Conservation (phyloP, 2,113 vertebrate species). For the Crotalus tigris region DNA sequence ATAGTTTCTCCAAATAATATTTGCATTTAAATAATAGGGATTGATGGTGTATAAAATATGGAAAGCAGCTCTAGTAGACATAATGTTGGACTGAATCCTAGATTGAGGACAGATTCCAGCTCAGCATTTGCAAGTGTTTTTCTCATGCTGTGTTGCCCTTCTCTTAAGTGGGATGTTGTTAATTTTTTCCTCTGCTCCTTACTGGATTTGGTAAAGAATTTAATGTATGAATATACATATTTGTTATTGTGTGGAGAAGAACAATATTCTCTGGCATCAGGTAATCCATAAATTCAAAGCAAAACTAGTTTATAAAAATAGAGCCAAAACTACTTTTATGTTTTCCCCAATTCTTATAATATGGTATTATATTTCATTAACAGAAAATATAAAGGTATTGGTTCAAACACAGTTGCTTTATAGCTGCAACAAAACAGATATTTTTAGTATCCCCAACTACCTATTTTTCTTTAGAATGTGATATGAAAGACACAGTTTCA, state of each 20-base stretch:
- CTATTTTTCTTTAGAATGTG: neutral
- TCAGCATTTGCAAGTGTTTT: neutral
- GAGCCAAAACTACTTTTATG: neutral
- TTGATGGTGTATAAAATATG: neutral
- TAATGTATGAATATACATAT: neutral
- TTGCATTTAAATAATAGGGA: neutral
- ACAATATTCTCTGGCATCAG: neutral
- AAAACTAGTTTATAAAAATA: neutral
- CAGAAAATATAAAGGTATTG: neutral
- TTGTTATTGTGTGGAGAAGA: neutral
- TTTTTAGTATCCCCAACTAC: neutral
- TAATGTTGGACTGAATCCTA: neutral
- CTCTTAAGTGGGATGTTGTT: neutral
- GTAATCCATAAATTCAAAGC: neutral
- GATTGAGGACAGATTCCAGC: neutral
- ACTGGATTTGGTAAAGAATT: neutral
- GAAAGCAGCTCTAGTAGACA: neutral
- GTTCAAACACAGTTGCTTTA: neutral
- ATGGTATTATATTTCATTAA: neutral
- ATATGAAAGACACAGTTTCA: neutral
- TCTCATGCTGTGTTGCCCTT: neutral
- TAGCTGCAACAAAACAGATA: neutral
- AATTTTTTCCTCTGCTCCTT: neutral
- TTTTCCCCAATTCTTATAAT: neutral
- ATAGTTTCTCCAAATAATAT: constrained; percentile 43